These are phyloP conservation scores for Rhingia campestris DNA, from an alignment of 2,888 invertebrate genomes.

Conservation along the genomic window DNA sequence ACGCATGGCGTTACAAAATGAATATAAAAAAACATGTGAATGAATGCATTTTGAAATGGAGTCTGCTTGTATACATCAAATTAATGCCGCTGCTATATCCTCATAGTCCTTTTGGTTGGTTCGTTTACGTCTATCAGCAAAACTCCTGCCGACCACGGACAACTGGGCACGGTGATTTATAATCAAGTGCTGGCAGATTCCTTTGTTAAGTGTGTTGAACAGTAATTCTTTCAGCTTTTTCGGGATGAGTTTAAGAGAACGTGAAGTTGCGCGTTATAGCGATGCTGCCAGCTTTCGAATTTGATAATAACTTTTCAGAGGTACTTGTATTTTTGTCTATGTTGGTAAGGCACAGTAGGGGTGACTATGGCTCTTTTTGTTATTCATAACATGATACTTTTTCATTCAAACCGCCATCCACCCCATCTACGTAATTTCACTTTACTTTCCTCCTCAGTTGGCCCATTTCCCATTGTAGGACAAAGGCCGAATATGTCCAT, in stretches of 20 bases:
- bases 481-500: constrained; percentile 58
- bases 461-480: constrained; percentile 34
- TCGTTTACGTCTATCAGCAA: background rate
- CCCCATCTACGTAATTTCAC: constrained; percentile 31
- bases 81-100: constrained; percentile 3
- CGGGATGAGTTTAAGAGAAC: constrained; percentile 4
- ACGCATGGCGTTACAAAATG: no score
- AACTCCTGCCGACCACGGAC: constrained; percentile 22
- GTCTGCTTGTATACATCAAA: background rate
- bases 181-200: constrained; percentile 28
- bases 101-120: constrained; percentile 1
- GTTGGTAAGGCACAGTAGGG: constrained; percentile 1
- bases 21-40: no score
- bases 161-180: constrained; percentile 36
- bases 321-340: constrained; percentile 21
- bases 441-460: constrained; percentile 3
- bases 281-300: constrained; percentile 57
- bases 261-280: constrained; percentile 35
- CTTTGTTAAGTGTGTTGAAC: constrained; percentile 21
- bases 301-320: constrained; percentile 63
- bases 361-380: constrained; percentile 8
- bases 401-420: constrained; percentile 35
- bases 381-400: constrained; percentile 49
- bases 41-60: background rate
- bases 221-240: constrained; percentile 1